Conservation (phyloP, 2,797 vertebrate species). For the Smutsia gigantea region DNA sequence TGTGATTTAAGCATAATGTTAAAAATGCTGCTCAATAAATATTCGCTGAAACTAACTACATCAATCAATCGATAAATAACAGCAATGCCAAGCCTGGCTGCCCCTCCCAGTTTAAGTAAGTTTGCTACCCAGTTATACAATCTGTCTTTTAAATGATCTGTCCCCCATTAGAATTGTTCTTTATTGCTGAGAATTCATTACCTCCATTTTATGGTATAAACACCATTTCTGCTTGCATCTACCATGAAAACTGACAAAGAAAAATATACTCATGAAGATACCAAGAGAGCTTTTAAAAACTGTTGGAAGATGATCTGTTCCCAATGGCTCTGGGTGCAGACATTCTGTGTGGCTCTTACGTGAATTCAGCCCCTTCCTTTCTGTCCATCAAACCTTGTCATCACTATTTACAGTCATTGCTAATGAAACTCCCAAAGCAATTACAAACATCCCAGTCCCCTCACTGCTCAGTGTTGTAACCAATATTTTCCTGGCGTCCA, state of each 20-base stretch:
- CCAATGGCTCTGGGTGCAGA: neutral
- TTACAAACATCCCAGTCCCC: neutral
- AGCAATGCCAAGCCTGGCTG: neutral
- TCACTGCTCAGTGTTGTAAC: neutral
- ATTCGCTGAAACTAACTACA: neutral
- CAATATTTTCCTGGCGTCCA: neutral
- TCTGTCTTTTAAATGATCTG: neutral
- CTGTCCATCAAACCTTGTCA: neutral
- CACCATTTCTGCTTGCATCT: neutral
- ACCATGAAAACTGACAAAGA: neutral
- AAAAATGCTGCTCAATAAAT: neutral
- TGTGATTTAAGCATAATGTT: neutral
- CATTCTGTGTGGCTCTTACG: neutral
- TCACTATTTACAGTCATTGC: neutral
- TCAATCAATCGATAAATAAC: neutral
- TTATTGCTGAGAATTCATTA: neutral
- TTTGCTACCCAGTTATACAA: neutral
- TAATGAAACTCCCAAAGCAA: constrained; percentile 18
- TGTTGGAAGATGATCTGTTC: neutral
- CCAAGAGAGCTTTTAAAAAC: neutral
- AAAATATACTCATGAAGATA: neutral
- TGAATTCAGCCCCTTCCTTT: neutral
- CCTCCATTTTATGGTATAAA: neutral
- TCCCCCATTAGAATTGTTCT: neutral
- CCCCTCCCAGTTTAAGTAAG: neutral